Conservation (phyloP, 2,113 vertebrate species). For the Ceuthmochares aereus region DNA sequence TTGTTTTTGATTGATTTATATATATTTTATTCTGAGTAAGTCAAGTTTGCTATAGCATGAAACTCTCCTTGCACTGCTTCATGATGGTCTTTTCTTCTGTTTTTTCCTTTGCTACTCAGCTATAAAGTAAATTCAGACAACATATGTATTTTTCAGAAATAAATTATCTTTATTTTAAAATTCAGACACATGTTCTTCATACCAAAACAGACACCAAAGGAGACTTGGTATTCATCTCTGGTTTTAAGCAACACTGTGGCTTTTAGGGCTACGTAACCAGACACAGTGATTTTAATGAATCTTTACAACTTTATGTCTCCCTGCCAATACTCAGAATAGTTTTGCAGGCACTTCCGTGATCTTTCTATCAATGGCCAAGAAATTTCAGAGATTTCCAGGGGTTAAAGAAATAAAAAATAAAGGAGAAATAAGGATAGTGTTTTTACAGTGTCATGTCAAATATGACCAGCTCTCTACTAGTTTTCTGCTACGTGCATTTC, state of each 20-base stretch:
- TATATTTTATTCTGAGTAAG: background rate
- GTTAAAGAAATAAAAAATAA: background rate
- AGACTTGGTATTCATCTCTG: background rate
- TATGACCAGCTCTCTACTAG: background rate
- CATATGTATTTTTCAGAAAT: background rate
- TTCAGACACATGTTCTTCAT: background rate
- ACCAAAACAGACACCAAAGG: background rate
- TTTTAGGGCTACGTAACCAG: background rate
- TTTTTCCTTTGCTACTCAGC: background rate
- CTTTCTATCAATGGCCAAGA: background rate
- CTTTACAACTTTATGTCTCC: background rate
- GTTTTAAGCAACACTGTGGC: background rate
- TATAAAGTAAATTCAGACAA: constrained; percentile 20
- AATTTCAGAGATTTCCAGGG: background rate
- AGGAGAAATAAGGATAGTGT: background rate
- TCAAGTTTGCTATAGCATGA: background rate
- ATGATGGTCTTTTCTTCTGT: background rate
- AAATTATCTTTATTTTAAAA: constrained; percentile 60
- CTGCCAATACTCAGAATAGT: background rate
- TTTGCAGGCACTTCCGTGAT: background rate
- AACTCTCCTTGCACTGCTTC: background rate
- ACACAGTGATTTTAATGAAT: background rate
- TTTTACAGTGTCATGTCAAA: background rate
- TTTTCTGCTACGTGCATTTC: background rate
- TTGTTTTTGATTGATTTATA: background rate